Conservation (phyloP, 2,797 vertebrate genomes). For the Rhinogobio ventralis region DNA sequence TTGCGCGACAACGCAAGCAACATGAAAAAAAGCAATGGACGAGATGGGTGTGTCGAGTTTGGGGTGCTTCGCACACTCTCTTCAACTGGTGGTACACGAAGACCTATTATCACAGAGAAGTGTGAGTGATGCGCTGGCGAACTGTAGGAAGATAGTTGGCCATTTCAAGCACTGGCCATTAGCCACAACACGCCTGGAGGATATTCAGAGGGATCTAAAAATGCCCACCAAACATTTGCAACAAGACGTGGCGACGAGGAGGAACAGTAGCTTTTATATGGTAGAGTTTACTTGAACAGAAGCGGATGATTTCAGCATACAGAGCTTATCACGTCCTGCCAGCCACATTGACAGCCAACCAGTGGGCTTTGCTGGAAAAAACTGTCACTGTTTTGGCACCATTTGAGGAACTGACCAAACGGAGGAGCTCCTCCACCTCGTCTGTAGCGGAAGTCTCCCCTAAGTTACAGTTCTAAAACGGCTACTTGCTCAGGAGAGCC, state of each 20-base stretch:
- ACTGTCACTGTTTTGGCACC: neutral
- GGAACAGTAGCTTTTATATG: slow-evolving; percentile 1
- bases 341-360: neutral
- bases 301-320: neutral
- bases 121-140: neutral
- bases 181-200: neutral
- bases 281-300: slow-evolving; percentile 1
- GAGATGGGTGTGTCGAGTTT: neutral
- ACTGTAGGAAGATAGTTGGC: neutral
- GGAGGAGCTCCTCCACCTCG: neutral
- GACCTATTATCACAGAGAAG: neutral
- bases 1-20: neutral
- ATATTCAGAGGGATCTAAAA: slow-evolving; percentile 13
- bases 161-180: slow-evolving; percentile 9
- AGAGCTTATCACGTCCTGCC: neutral
- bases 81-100: neutral
- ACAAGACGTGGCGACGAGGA: neutral
- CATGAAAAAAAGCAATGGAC: neutral
- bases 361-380: neutral
- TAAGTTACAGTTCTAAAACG: neutral
- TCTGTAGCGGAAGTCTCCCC: neutral
- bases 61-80: neutral
- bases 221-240: neutral
- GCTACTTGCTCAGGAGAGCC: neutral
- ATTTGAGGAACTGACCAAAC: neutral